These are phyloP conservation scores for Leptoclinus maculatus DNA, from an alignment of 2,797 vertebrate species.

Conservation along the genomic window DNA sequence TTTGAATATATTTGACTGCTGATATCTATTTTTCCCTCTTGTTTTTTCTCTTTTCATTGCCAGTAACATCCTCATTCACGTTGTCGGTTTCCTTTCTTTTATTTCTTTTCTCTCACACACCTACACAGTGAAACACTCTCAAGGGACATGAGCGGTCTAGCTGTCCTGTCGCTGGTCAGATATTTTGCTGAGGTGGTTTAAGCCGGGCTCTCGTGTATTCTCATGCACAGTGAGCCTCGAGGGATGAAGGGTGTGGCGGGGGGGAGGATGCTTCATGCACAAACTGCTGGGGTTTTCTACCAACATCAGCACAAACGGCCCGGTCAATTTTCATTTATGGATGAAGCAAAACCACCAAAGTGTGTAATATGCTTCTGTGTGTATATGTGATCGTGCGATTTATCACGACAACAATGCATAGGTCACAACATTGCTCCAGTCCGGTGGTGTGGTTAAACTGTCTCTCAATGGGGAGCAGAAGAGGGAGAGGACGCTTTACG, in stretches of 20 bases:
- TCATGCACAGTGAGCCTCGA: slow-evolving; percentile 40
- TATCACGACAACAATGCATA: slow-evolving; percentile 20
- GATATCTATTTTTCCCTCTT: neutral
- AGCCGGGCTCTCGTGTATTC: slow-evolving; percentile 49
- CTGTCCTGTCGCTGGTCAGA: slow-evolving; percentile 58
- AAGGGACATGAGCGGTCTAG: slow-evolving; percentile 3
- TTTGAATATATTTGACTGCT: slow-evolving; percentile 10
- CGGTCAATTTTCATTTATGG: slow-evolving; percentile 72
- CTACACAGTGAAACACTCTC: slow-evolving; percentile 11
- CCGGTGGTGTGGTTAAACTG: slow-evolving; percentile 19
- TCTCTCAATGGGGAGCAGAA: slow-evolving; percentile 20
- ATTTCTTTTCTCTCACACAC: slow-evolving; percentile 10
- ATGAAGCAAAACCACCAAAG: slow-evolving; percentile 57
- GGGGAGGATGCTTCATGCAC: slow-evolving; percentile 55
- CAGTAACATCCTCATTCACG: neutral
- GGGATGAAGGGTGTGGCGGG: slow-evolving; percentile 56
- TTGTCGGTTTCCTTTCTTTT: slow-evolving; percentile 7
- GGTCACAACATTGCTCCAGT: slow-evolving; percentile 25
- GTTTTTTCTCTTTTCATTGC: neutral
- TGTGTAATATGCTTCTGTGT: slow-evolving; percentile 66
- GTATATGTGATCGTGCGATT: slow-evolving; percentile 58
- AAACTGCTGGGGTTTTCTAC: slow-evolving; percentile 52
- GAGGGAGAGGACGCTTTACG: slow-evolving; percentile 32
- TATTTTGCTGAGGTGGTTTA: slow-evolving; percentile 71
- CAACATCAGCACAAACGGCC: slow-evolving; percentile 79